Base-by-base conservation (phyloP, 2,797 vertebrate genomes). In the Zonotrichia albicollis region DNA sequence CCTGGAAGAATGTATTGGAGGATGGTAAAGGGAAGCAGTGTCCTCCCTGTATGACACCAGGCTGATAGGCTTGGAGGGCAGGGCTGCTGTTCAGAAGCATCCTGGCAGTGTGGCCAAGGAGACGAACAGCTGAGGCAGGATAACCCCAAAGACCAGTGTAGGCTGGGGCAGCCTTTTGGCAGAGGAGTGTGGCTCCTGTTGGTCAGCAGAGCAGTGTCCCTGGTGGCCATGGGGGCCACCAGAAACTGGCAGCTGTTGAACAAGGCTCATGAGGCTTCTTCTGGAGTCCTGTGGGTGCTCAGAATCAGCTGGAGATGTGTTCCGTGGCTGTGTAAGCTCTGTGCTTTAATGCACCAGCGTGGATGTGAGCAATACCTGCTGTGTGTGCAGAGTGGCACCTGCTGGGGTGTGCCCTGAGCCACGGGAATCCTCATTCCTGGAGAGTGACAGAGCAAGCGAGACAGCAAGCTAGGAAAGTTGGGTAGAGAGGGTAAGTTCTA, bases 311-410 rank as follows among this genome's bases (percentile, higher is more conserved):
- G 51, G 66, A 90, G 23, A 11, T 72, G 15, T 53, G 46, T 68
- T 78, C 27, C 51, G n/a, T 27, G 72, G 26, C 26, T 54, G 32
- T 80, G 40, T 77, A n/a, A 45, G n/a, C 30, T 27, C 48, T 10
- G 7, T 0, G 5, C 21, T 88, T 74, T 68, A 77, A 20, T 0
- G 0, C 42, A 83, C 32, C 68, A 43, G 36, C 1, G 1, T 26
- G 53, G 57, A 22, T 73, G 40, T 22, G 78, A 70, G 36, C 2
- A 1, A 51, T 22, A 62, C 11, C 18, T 55, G 61, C 46, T 70
- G 43, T 1, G 2, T 60, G 51, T 61, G 60, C 45, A 67, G 67
- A 57, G 42, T 40, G 11, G 66, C 68, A 43, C 12, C 67, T 79
- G 32, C 54, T 83, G 62, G 82, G 25, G 1, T 3, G 6, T 32